Base-by-base conservation (phyloP, 2,888 invertebrate species). In the Amiota minor region DNA sequence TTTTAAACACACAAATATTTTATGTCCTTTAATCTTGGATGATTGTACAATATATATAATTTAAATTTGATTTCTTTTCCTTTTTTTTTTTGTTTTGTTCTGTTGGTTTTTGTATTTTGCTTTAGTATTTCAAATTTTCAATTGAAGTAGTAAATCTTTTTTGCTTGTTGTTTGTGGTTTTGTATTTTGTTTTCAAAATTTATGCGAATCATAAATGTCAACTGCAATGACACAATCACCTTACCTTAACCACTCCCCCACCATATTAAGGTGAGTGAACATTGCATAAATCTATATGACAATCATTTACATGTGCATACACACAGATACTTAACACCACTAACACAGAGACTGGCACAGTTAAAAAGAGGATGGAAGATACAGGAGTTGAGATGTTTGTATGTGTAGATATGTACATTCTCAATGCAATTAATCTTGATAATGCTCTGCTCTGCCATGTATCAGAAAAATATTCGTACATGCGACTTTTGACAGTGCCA, bases 171-270 rank as follows among this genome's bases (percentile, higher is more conserved):
- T 35, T 35, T 1, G 23, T 23, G 23, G 35, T 35, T 35, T 35
- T 35, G 35, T 35, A 6, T 2, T 35, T 35, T 35, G 72, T 71
- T 75, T 49, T 45, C 55, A 77, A 81, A 81, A 84, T 86, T 86
- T 86, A 86, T 83, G 81, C 73, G 72, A 20, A 79, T 83, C 77
- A 83, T 83, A 86, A 83, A 86, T 86, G 86, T 83, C 83, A 86
- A 76, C 76, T 75, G 76, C 82, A 85, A 64, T 50, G 71, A 72
- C 72, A 75, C 61, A 75, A 71, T 75, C 20, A 77, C 65, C 62
- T 70, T 55, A 18, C 23, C 45, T 53, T 47, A 65, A 20, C 50
- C 62, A 59, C 45, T 9, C 6, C 49, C 46, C 18, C 49, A 16
- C 67, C n/a, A 65, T 12, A 20, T 14, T 8, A 11, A 14, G 16